Evolutionary conservation across 2,888 invertebrate species (phyloP).

Genomic region (Dynastes hyllus): DNA sequence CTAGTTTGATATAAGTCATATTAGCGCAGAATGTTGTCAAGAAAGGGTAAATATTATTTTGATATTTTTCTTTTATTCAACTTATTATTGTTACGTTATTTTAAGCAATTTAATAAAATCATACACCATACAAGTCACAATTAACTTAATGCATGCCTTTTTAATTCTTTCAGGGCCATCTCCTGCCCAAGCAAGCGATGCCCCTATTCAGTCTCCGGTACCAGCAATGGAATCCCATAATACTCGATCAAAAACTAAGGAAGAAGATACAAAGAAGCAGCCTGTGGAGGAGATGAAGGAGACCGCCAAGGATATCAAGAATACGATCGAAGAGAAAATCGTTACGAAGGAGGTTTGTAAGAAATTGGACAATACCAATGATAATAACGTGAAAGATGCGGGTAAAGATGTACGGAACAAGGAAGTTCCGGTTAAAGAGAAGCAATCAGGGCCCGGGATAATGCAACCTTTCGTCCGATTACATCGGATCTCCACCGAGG

Average conservation of each 20-base stretch:
- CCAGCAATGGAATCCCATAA: conserved; percentile 56
- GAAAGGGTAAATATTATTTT: too few relatives aligned
- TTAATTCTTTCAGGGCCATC: conserved; percentile 71
- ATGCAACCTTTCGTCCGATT: conserved; percentile 78
- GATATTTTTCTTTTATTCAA: too few relatives aligned
- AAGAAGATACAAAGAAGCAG: conserved; percentile 19
- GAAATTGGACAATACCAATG: not conserved
- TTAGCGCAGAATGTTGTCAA: too few relatives aligned
- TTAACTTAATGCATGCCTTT: not conserved
- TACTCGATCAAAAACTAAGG: conserved; percentile 51
- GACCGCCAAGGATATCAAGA: conserved; percentile 30
- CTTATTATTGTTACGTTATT: too few relatives aligned
- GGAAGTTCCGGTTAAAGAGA: conserved; percentile 13
- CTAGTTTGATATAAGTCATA: too few relatives aligned
- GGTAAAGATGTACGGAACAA: conserved; percentile 9
- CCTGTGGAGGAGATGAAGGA: conserved; percentile 16
- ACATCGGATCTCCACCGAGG: conserved; percentile 76
- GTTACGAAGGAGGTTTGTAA: conserved; percentile 10
- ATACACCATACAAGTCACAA: too few relatives aligned
- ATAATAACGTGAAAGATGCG: conserved; percentile 18
- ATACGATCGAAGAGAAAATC: not conserved
- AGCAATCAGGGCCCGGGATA: conserved; percentile 57
- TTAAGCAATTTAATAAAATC: too few relatives aligned
- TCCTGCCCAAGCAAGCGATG: conserved; percentile 78
- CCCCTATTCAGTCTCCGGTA: conserved; percentile 74